A percentile compares a stretch with the other conserved stretches of the same genome.
These are phyloP conservation scores for Macroglossus sobrinus DNA, from an alignment of 2,113 vertebrate genomes.

Conservation along the genomic window DNA sequence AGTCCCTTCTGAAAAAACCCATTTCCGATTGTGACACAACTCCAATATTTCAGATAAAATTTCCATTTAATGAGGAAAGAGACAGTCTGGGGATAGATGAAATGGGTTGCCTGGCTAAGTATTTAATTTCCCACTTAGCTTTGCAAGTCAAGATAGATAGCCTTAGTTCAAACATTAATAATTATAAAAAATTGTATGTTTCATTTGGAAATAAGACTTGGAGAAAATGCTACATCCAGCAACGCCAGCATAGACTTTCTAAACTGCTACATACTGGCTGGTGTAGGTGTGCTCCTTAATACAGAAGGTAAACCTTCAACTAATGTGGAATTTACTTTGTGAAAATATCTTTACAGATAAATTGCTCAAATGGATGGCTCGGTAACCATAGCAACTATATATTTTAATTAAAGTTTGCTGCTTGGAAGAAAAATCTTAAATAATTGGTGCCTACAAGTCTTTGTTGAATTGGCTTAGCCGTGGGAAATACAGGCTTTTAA, in stretches of 20 bases:
- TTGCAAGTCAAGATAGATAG: slow-evolving; percentile 43
- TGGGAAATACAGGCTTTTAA: slow-evolving; percentile 19
- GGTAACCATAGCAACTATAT: slow-evolving; percentile 60
- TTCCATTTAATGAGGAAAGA: slow-evolving; percentile 45
- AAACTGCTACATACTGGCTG: neutral
- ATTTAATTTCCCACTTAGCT: slow-evolving; percentile 62
- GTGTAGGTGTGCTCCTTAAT: neutral
- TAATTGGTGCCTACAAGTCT: slow-evolving; percentile 23
- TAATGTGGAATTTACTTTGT: slow-evolving; percentile 49
- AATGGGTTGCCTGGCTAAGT: slow-evolving; percentile 10
- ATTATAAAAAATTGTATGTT: slow-evolving; percentile 39
- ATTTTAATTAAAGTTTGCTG: slow-evolving; percentile 61
- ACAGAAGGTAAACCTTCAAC: slow-evolving; percentile 10
- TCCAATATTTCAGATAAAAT: slow-evolving; percentile 50
- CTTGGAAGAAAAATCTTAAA: slow-evolving; percentile 55
- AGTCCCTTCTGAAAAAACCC: slow-evolving; percentile 47
- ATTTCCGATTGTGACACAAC: slow-evolving; percentile 39
- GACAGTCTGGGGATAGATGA: slow-evolving; percentile 30
- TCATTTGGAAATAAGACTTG: neutral
- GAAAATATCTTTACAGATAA: slow-evolving; percentile 59
- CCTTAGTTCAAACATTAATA: slow-evolving; percentile 37
- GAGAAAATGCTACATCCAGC: neutral
- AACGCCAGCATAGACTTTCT: neutral
- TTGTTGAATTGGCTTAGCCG: slow-evolving; percentile 25
- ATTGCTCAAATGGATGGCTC: neutral